Evolutionary conservation across 1,140 invertebrate species (phyloP), one percentile per base, ranked within the genome.

Genomic region (Panulirus ornatus): DNA sequence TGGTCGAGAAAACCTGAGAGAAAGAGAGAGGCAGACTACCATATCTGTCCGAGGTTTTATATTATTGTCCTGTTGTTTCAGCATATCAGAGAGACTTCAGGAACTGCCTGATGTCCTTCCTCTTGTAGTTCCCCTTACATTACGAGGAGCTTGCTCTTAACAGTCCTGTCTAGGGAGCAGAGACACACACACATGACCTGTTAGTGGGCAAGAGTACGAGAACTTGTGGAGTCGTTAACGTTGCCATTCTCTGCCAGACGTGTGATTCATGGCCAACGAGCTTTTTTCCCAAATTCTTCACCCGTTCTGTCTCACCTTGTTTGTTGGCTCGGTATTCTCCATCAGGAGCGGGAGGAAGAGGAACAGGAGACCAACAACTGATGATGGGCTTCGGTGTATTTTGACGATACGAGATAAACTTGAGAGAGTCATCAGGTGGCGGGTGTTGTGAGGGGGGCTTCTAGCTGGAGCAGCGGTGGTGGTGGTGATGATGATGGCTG

Each of bases 211-310:
- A 66, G 5, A 66, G 11, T 22, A 19, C 14, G 54, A 5, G 58
- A 66, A 66, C 58, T 27, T 66, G 58, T 66, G 58, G 58, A 30
- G n/a, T 22, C 58, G 58, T 66, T 66, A 66, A 0, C 58, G 58
- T 66, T 66, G 58, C n/a, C 58, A 66, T 66, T 66, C 58, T 30
- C 58, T 66, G 58, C 58, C 58, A 66, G 58, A 66, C 58, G 58
- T 66, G 58, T 66, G 58, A 66, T 30, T 66, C 58, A 66, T 66
- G 58, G 58, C 58, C 27, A 22, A 16, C 58, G 6, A n/a, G n/a
- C n/a, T 11, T 27, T 8, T 30, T 66, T 66, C 58, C 58, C 58
- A 66, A 66, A 66, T 66, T 66, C n/a, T 66, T 66, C 58, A 66
- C 58, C 30, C n/a, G 1, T 27, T 30, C 30, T 66, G 58, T 66